phyloP scores from a whole-genome alignment of 2,113 vertebrate genomes.

The Neogale vison region DNA sequence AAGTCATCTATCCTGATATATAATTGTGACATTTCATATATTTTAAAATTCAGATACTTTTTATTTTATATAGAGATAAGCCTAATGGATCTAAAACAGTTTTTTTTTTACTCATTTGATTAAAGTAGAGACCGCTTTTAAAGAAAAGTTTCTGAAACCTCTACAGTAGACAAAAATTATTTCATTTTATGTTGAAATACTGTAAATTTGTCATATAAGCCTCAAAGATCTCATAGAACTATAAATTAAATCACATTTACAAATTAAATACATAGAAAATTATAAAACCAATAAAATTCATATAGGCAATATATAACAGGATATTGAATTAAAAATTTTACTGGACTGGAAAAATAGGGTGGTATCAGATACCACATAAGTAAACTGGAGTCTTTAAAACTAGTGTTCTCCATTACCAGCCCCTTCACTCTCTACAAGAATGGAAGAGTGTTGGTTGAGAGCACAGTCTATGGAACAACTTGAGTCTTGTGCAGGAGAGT shows the following conservation, averaged over 20 bases:
- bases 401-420: neutral
- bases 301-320: neutral
- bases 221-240: neutral
- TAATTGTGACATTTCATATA: neutral
- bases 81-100: neutral
- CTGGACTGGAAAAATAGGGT: neutral
- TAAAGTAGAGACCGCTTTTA: neutral
- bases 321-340: neutral
- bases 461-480: neutral
- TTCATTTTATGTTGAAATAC: neutral
- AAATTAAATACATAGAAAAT: neutral
- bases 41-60: neutral
- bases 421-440: neutral
- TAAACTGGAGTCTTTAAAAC: neutral
- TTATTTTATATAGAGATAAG: neutral
- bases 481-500: neutral
- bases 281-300: neutral
- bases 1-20: neutral
- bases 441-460: neutral
- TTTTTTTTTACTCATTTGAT: neutral
- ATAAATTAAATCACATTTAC: neutral
- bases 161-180: neutral
- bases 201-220: neutral
- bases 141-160: neutral
- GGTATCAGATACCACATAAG: neutral